Conservation (phyloP, 2,113 vertebrate species). For the Neomonachus schauinslandi region DNA sequence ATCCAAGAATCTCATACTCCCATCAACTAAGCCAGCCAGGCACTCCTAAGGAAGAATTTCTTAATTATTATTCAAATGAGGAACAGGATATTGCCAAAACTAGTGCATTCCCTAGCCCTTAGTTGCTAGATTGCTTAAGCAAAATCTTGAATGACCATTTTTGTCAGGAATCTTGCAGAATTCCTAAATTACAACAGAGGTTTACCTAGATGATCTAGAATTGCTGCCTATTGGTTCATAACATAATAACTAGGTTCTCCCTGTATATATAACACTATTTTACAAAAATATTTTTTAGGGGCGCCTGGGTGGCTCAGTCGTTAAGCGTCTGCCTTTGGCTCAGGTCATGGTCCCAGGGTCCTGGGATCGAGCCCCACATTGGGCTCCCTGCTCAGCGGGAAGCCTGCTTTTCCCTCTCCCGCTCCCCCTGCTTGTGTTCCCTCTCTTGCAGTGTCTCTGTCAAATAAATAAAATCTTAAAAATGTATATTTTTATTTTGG, state of each 20-base stretch:
- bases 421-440: too few relatives aligned
- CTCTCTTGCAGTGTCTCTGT: too few relatives aligned
- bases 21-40: background rate
- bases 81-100: background rate
- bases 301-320: too few relatives aligned
- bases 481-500: too few relatives aligned
- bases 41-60: background rate
- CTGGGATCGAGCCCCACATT: too few relatives aligned
- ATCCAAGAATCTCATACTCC: too few relatives aligned
- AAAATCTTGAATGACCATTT: background rate
- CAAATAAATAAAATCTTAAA: too few relatives aligned
- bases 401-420: too few relatives aligned
- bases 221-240: background rate
- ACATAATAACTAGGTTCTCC: background rate
- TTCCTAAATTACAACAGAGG: background rate
- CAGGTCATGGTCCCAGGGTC: too few relatives aligned
- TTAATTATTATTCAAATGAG: background rate
- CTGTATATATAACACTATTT: background rate
- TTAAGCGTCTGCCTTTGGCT: too few relatives aligned
- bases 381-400: too few relatives aligned
- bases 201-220: background rate
- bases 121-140: background rate
- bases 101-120: background rate
- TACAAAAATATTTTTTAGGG: background rate
- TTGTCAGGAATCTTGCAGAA: background rate